Conservation (phyloP, 23 tunicate genomes). For the Styela plicata region DNA sequence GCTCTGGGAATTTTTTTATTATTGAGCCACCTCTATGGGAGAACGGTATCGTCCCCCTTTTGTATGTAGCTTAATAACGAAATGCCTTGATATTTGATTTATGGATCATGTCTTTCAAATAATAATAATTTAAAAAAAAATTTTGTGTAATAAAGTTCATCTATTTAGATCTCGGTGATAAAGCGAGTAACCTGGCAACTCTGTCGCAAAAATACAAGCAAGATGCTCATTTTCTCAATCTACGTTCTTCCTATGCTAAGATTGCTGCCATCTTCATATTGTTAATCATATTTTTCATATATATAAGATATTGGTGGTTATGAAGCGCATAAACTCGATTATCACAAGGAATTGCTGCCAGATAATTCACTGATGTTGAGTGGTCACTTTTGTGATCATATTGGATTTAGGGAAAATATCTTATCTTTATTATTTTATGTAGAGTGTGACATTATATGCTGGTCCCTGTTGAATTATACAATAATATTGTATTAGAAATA, state of each 20-base stretch:
- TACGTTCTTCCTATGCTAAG: conserved; percentile 82
- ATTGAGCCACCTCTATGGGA: no score
- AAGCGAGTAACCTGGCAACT: conserved; percentile 78
- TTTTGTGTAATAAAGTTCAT: background rate
- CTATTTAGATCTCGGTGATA: conserved; percentile 79
- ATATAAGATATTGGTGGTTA: conserved; percentile 84
- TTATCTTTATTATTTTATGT: no score
- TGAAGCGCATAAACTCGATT: conserved; percentile 10
- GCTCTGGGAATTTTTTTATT: no score
- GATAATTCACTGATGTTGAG: no score
- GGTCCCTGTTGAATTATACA: no score
- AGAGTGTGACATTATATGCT: no score
- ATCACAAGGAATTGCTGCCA: no score
- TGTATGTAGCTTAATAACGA: no score
- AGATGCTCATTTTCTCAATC: conserved; percentile 86
- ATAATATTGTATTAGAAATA: no score
- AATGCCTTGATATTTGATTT: background rate
- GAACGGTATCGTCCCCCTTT: no score
- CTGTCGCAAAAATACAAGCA: conserved; percentile 87
- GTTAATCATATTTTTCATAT: conserved; percentile 48
- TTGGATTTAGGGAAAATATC: no score
- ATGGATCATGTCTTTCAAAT: background rate
- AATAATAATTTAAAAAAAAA: background rate
- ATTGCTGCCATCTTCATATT: conserved; percentile 72
- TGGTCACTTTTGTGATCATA: no score